phyloP scores from a whole-genome alignment of 2,888 invertebrate genomes.

The Apamea crenata region DNA sequence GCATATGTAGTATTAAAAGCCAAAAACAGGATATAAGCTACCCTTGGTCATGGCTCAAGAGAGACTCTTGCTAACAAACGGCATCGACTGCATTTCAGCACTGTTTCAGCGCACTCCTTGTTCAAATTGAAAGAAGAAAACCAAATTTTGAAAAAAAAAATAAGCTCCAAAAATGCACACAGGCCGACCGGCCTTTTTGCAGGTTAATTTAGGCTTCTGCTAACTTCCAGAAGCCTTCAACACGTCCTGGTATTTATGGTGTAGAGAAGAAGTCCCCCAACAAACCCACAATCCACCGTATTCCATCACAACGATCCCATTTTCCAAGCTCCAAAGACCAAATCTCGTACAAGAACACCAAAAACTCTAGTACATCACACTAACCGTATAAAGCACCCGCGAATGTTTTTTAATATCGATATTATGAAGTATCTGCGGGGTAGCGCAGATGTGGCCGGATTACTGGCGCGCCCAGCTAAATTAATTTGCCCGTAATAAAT shows the following conservation, averaged over 20 bases:
- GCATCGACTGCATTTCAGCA: not conserved
- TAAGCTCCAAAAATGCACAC: not conserved
- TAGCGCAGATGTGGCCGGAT: constrained; percentile 78
- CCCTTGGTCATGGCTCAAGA: not conserved
- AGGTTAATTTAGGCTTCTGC: no score
- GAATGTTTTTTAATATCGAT: constrained; percentile 76
- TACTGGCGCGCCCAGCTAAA: constrained; percentile 74
- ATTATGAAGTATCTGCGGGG: constrained; percentile 67
- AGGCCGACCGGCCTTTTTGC: no score
- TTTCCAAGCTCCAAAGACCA: not conserved
- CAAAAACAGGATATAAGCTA: no score
- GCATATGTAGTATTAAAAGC: no score
- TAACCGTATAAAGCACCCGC: constrained; percentile 48
- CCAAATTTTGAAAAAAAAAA: no score
- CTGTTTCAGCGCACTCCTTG: not conserved
- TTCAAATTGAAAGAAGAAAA: not conserved
- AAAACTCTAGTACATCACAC: constrained; percentile 36
- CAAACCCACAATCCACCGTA: not conserved
- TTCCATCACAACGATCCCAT: not conserved
- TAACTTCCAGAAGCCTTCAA: no score
- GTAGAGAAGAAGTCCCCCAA: not conserved
- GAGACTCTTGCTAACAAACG: not conserved
- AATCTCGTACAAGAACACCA: constrained; percentile 1
- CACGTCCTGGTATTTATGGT: not conserved
- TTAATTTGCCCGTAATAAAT: constrained; percentile 84